Evolutionary conservation across 2,888 invertebrate genomes (phyloP), one percentile per base, ranked within the genome.

Genomic region (Synanthedon myopaeformis): DNA sequence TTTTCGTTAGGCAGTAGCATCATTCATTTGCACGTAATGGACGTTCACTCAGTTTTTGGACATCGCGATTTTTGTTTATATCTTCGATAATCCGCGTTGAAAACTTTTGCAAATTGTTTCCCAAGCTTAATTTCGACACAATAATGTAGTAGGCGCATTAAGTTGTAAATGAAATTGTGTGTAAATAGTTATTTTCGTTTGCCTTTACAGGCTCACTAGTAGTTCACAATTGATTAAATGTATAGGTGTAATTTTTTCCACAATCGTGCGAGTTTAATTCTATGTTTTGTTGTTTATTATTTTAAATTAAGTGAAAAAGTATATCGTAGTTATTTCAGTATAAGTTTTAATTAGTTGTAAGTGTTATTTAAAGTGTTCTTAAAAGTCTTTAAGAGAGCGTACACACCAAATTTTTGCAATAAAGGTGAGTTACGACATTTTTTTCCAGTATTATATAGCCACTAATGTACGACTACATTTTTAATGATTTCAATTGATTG

Each of bases 21-120:
- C 79, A 78, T 73, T 74, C 72, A 73, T 75, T 72, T 80, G 79
- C 75, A 69, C 69, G 79, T 74, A 84, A 87, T 87, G 87, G 87
- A 86, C 87, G 87, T 87, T 79, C 67, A 28, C 69, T 67, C 58
- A 73, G 73, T 77, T 73, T 76, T 73, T 70, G 70, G 69, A 73
- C 69, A 74, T 76, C 70, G 77, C 79, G 74, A 72, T 74, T 79
- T 82, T 85, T 87, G 87, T 87, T 87, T 87, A 86, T 84, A 87
- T 83, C 79, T 75, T 67, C 84, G 82, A 73, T 70, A 80, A 84
- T 82, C 82, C 77, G 75, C 78, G 70, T 72, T 69, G 67, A 74
- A 86, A 86, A 87, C 85, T 86, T 87, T 87, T 86, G 69, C 72
- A 80, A 80, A 73, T 70, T 80, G 72, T 84, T 83, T 83, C 72